Conservation (phyloP, 2,797 vertebrate genomes). For the Emys orbicularis region DNA sequence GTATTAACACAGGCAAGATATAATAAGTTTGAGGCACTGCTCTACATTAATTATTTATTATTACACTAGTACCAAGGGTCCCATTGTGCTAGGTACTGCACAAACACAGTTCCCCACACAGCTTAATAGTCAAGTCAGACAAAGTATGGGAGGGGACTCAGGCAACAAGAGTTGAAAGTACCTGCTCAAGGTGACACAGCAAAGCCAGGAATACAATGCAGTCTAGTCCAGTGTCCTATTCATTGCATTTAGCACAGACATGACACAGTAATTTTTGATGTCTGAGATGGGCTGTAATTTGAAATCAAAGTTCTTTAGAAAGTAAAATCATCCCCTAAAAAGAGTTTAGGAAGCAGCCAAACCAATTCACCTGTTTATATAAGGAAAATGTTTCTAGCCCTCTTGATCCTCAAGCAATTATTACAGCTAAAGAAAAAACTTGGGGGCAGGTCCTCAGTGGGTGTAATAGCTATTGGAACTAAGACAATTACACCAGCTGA, state of each 20-base stretch:
- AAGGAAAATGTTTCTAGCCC: slow-evolving; percentile 67
- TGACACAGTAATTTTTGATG: slow-evolving; percentile 15
- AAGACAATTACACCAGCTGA: background rate
- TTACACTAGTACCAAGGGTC: background rate
- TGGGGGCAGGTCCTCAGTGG: background rate
- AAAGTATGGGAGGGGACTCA: background rate
- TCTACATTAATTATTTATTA: background rate
- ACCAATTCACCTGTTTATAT: slow-evolving; percentile 60
- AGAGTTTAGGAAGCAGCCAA: slow-evolving; percentile 65
- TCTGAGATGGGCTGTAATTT: slow-evolving; percentile 26
- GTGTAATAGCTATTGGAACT: background rate
- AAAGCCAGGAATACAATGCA: slow-evolving; percentile 31
- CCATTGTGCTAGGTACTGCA: background rate
- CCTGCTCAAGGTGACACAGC: background rate
- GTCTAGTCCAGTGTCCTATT: background rate
- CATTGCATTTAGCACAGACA: background rate
- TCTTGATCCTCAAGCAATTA: slow-evolving; percentile 63
- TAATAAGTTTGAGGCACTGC: background rate
- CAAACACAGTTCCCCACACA: background rate
- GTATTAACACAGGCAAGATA: background rate
- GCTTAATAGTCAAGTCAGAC: slow-evolving; percentile 37
- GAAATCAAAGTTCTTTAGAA: background rate
- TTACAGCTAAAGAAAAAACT: slow-evolving; percentile 1
- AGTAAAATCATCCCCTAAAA: slow-evolving; percentile 41
- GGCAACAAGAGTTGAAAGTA: slow-evolving; percentile 24